phyloP scores from a whole-genome alignment of 1,140 invertebrate species.

The Atta colombica region DNA sequence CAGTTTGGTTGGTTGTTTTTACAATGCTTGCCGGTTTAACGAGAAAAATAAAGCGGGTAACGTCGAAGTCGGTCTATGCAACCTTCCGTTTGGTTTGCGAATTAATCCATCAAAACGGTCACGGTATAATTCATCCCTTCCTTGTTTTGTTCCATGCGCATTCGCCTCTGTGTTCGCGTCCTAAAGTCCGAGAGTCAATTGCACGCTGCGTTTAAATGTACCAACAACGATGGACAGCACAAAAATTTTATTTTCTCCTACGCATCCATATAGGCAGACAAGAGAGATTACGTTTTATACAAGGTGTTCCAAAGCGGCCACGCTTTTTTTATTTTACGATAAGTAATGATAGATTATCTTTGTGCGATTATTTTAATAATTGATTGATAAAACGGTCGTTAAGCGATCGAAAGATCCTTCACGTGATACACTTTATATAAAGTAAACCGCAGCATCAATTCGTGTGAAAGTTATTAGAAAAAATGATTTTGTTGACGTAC shows the following conservation, averaged over 20 bases:
- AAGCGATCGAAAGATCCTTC: not conserved
- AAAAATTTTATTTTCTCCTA: constrained; percentile 54
- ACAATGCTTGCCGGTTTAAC: constrained; percentile 64
- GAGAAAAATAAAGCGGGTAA: constrained; percentile 75
- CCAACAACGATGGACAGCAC: constrained; percentile 19
- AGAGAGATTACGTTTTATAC: constrained; percentile 15
- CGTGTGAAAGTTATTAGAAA: not conserved
- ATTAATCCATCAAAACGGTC: constrained; percentile 86
- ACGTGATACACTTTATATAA: not conserved
- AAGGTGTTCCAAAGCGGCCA: not conserved
- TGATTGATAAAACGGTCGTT: not conserved
- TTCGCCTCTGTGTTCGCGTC: constrained; percentile 59
- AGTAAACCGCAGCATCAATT: not conserved
- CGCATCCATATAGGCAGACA: not conserved
- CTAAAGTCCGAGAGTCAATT: constrained; percentile 77
- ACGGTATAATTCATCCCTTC: constrained; percentile 79
- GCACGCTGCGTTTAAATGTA: constrained; percentile 77
- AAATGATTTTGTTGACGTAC: no score
- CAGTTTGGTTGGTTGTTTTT: constrained; percentile 67
- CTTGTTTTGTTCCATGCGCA: constrained; percentile 60
- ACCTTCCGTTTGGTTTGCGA: constrained; percentile 83
- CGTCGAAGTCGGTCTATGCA: constrained; percentile 77
- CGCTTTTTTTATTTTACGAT: not conserved
- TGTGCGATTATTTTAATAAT: not conserved
- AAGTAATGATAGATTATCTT: not conserved